phyloP scores from a whole-genome alignment of 1,140 invertebrate genomes.

The Caenorhabditis elegans region WBcel235 BX284605.5:11909001-11909500 shows the following conservation, averaged over 20 bases:
- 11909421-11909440: slow-evolving; percentile 79
- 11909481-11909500: slow-evolving; percentile 72
- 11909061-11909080: slow-evolving; percentile 82
- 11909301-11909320: slow-evolving; percentile 69
- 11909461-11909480: slow-evolving; percentile 85
- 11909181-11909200: slow-evolving; percentile 80
- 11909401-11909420: slow-evolving; percentile 81
- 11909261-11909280: slow-evolving; percentile 54
- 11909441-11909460: slow-evolving; percentile 82
- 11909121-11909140: slow-evolving; percentile 85
- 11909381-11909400: slow-evolving; percentile 74
- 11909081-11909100: slow-evolving; percentile 92
- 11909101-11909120: slow-evolving; percentile 89
- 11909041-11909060: slow-evolving; percentile 81
- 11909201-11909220: slow-evolving; percentile 72
- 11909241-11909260: slow-evolving; percentile 72
- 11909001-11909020: slow-evolving; percentile 75
- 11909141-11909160: slow-evolving; percentile 79
- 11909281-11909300: slow-evolving; percentile 61
- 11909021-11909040: slow-evolving; percentile 79
- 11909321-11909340: slow-evolving; percentile 61
- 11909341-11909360: slow-evolving; percentile 69
- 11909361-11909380: slow-evolving; percentile 74
- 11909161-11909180: slow-evolving; percentile 66
- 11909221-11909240: slow-evolving; percentile 73